Base-by-base conservation (phyloP, 2,888 invertebrate species). In the Aplocera efformata region DNA sequence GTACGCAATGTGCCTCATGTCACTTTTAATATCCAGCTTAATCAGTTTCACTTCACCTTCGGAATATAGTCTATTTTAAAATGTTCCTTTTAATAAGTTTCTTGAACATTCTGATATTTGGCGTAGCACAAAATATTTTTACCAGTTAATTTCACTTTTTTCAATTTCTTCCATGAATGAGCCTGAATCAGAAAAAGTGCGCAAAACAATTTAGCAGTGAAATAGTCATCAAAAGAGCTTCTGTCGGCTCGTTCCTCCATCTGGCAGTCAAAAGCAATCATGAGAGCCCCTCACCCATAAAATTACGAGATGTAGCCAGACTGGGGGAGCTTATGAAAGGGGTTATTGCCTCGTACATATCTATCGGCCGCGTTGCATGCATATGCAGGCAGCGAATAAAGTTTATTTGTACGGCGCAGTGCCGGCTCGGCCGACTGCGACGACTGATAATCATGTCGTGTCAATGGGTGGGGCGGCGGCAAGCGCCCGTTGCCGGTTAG, bases 371-470 rank as follows among this genome's bases (percentile, higher is more conserved):
- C 63, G 55, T 59, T 76, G 73, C 79, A 79, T 79, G 33, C 42
- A 75, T 77, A 77, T 73, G 73, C 71, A 80, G 78, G 81, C 79
- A 83, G 79, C 74, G 81, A 85, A 86, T 85, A 84, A 84, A 80
- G 77, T 86, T 86, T 83, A 86, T 85, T 85, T 86, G 83, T 83
- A 72, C 70, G 77, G 63, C 56, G 67, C 67, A 58, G 75, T 58
- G 64, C 69, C 70, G n/a, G 13, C 69, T 57, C 66, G 72, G 74
- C 71, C 72, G 71, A 74, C 71, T 72, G 72, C 67, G 38, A 27
- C 32, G 34, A 30, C 78, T 83, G 82, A 82, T 85, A 80, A 83
- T 79, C 69, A 73, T 71, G 72, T 65, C 70, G 74, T 63, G 72
- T 70, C 69, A 72, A 68, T 69, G 79, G 83, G 83, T 72, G 86